Base-by-base conservation (phyloP, 2,888 invertebrate genomes). In the Biston stratarius region DNA sequence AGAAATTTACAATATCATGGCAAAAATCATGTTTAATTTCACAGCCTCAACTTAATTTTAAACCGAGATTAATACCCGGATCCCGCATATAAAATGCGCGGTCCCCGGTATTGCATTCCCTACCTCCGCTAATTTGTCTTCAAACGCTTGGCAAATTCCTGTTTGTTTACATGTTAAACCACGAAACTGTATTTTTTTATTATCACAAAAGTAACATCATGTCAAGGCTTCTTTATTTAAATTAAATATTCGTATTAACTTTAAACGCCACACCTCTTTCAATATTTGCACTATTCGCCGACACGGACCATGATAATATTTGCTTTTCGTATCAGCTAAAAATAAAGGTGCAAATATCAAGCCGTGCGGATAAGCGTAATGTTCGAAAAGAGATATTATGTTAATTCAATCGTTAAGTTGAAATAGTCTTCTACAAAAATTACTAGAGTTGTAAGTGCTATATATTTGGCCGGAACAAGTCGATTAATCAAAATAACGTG, bases 371-470 rank as follows among this genome's bases (percentile, higher is more conserved):
- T 78, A 77, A 79, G 78, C 76, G 73, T 81, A 78, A 81, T 79
- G 77, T 70, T 76, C 73, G 76, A 82, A 78, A 76, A 78, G 75
- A 78, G 73, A 74, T 83, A 85, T 89, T 90, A 90, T 88, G 85
- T 78, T 86, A 88, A 90, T 89, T 83, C 69, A 79, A 73, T 79
- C 75, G 87, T 87, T 86, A 86, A 81, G 73, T 78, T 79, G 6
- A 78, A n/a, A 85, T 85, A 81, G 85, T 86, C 84, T 87, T 85
- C 85, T 79, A 85, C 75, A 78, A 79, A 86, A 83, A 86, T 86
- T 82, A 40, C 3, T 67, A 53, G 62, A 49, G 53, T 53, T 53
- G 36, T n/a, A 38, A 11, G n/a, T 5, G 14, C 14, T 52, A 12
- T 36, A 6, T 12, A 38, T 52, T 66, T 57, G 12, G 61, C 56